phyloP scores from a whole-genome alignment of 2,888 invertebrate genomes.

The Steromphala cineraria region DNA sequence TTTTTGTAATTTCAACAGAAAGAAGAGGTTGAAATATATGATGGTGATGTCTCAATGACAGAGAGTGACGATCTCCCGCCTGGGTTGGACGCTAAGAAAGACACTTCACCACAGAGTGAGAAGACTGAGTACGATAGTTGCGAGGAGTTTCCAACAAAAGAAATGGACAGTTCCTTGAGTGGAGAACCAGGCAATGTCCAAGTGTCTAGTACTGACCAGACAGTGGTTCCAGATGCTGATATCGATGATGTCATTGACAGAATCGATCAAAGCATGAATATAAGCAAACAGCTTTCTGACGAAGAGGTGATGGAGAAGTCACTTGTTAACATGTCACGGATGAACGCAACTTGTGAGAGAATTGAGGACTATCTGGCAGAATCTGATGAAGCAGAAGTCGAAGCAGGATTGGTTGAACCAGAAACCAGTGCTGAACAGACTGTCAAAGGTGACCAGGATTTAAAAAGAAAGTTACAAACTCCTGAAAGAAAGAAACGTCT shows the following conservation, averaged over 20 bases:
- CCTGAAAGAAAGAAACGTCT: constrained; percentile 5
- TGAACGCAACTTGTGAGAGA: constrained; percentile 1
- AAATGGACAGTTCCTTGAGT: neutral
- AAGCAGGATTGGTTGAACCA: neutral
- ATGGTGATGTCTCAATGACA: neutral
- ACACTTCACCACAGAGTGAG: neutral
- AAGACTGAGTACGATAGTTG: neutral
- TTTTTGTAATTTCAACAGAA: neutral
- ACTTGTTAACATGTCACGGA: neutral
- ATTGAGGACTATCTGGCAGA: constrained; percentile 4
- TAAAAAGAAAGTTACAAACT: neutral
- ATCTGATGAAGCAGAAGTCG: neutral
- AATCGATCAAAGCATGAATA: neutral
- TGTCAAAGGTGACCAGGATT: neutral
- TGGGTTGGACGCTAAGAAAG: neutral
- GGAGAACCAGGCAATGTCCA: neutral
- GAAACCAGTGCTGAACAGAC: neutral
- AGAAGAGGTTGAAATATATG: neutral
- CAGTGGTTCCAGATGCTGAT: neutral
- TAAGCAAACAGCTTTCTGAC: neutral
- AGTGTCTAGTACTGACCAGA: neutral
- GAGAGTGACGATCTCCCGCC: neutral
- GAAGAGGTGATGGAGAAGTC: neutral
- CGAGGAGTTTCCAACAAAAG: neutral
- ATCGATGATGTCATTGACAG: constrained; percentile 1